Conservation (phyloP, 35 echinoderm and acorn worm species). For the Amphiura filiformis region DNA sequence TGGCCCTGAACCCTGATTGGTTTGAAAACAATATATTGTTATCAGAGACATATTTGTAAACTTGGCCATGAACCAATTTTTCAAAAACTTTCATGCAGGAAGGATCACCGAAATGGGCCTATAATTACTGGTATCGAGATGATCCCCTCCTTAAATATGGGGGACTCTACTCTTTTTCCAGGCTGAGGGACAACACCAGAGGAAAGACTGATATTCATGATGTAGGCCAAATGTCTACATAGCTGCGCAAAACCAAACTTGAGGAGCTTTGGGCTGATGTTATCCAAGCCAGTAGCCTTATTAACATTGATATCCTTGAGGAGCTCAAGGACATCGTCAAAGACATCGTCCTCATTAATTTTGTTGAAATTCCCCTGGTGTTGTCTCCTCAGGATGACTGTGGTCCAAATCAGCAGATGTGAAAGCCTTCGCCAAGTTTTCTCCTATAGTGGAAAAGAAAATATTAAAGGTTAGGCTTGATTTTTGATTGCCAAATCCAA, state of each 20-base stretch:
- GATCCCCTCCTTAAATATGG: conserved; percentile 1
- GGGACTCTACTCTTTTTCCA: background rate
- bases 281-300: conserved; percentile 16
- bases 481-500: no score
- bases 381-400: background rate
- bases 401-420: no score
- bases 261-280: background rate
- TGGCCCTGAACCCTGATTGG: background rate
- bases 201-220: conserved; percentile 17
- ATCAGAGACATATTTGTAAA: background rate
- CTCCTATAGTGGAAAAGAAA: conserved; percentile 8
- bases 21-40: background rate
- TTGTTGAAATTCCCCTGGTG: background rate
- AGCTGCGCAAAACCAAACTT: background rate
- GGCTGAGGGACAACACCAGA: background rate
- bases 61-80: conserved; percentile 2
- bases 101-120: conserved; percentile 10
- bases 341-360: background rate
- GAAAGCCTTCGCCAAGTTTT: background rate
- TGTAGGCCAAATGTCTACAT: background rate
- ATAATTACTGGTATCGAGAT: background rate
- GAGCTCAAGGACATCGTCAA: no score
- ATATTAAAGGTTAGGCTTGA: no score
- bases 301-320: background rate
- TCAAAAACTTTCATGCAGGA: conserved; percentile 5